A percentile compares a stretch with the other conserved stretches of the same genome.
Conservation (phyloP, 2,888 invertebrate genomes). For the Brachyptera risi region DNA sequence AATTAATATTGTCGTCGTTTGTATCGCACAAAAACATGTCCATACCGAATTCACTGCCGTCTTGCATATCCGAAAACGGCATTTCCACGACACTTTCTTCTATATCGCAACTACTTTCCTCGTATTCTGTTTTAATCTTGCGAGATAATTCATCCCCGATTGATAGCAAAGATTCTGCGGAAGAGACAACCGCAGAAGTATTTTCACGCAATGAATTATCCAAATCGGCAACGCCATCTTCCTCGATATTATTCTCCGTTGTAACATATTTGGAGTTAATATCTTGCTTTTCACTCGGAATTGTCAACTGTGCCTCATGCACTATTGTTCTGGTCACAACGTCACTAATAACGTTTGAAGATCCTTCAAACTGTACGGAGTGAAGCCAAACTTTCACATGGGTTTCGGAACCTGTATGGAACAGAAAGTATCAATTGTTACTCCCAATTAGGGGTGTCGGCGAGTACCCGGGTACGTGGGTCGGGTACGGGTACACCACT, state of each 20-base stretch:
- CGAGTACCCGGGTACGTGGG: too few relatives aligned
- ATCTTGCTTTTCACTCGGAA: background rate
- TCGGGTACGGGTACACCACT: too few relatives aligned
- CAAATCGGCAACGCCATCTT: background rate
- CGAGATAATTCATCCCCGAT: too few relatives aligned
- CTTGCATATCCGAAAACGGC: too few relatives aligned
- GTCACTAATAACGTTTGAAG: too few relatives aligned
- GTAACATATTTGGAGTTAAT: background rate
- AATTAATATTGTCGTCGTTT: background rate
- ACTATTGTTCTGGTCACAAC: background rate
- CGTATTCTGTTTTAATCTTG: background rate
- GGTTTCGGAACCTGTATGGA: constrained; percentile 69
- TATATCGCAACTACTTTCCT: too few relatives aligned
- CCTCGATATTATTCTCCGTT: background rate
- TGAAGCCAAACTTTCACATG: constrained; percentile 64
- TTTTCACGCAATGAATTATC: background rate
- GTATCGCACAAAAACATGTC: background rate
- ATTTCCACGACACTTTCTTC: background rate
- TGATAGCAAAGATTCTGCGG: background rate
- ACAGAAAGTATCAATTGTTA: constrained; percentile 32
- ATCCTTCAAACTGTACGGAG: too few relatives aligned
- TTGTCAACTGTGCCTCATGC: background rate
- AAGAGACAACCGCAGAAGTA: background rate
- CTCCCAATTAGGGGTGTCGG: too few relatives aligned
- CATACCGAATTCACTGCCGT: background rate